These are phyloP conservation scores for Hiodon tergisus DNA, from an alignment of 2,113 vertebrate species.

Conservation along the genomic window DNA sequence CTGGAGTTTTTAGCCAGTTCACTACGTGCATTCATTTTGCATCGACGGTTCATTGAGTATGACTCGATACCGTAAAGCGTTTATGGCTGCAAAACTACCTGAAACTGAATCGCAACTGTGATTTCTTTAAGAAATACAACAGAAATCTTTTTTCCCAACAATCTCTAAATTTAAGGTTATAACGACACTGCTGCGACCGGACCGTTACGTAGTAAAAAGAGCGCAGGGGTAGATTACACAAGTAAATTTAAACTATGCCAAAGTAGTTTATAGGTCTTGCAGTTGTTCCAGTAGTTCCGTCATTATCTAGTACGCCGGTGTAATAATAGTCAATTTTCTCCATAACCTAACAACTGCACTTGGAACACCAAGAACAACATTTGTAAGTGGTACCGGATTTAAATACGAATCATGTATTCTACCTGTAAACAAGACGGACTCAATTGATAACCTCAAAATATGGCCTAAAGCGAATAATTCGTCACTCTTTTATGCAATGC, in stretches of 20 bases:
- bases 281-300: too few species aligned
- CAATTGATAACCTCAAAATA: neutral
- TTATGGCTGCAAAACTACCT: neutral
- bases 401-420: neutral
- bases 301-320: too few species aligned
- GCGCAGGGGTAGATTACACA: too few species aligned
- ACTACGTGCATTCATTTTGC: neutral
- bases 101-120: too few species aligned
- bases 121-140: too few species aligned
- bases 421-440: neutral
- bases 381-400: neutral
- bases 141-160: too few species aligned
- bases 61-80: neutral
- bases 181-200: too few species aligned
- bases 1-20: neutral
- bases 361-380: neutral
- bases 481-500: neutral
- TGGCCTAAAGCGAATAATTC: neutral
- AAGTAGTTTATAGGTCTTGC: too few species aligned
- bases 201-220: too few species aligned
- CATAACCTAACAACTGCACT: neutral
- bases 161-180: too few species aligned
- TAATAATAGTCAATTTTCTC: too few species aligned
- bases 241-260: too few species aligned
- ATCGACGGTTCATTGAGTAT: neutral